phyloP scores from a whole-genome alignment of 2,113 vertebrate species.

The Syngnathus floridae region DNA sequence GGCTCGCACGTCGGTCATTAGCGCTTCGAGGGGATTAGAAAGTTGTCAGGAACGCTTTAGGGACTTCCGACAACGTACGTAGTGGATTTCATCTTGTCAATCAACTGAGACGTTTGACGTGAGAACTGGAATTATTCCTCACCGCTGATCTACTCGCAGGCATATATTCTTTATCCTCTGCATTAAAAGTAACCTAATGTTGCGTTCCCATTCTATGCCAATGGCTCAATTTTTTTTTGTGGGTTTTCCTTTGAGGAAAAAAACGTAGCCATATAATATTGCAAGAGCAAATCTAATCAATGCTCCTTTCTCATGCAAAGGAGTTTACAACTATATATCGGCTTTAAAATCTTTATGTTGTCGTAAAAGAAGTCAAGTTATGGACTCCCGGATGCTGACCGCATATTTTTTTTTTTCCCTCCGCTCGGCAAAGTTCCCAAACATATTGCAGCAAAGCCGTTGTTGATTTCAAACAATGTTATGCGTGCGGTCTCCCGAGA shows the following conservation, averaged over 20 bases:
- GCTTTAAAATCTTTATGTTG: neutral
- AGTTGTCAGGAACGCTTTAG: neutral
- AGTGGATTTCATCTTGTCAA: neutral
- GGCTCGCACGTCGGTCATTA: constrained; percentile 3
- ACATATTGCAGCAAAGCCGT: constrained; percentile 1
- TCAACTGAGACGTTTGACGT: neutral
- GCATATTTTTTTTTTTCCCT: neutral
- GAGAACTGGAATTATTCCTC: neutral
- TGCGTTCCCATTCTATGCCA: no score
- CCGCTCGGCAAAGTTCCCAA: neutral
- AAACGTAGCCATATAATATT: neutral
- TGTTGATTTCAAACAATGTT: constrained; percentile 1
- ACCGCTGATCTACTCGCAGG: no score
- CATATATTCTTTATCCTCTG: no score
- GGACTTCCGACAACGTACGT: neutral
- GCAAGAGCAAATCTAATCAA: neutral
- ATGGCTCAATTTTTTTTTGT: neutral
- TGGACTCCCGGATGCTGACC: neutral
- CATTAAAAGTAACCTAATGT: no score
- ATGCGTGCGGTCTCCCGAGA: neutral
- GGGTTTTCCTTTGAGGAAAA: neutral
- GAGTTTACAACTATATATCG: neutral
- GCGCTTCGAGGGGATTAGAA: constrained; percentile 3
- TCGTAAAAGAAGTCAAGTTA: neutral
- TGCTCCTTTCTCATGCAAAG: neutral